Evolutionary conservation across 2,888 invertebrate species (phyloP).

Genomic region (Dicranocentrus wangi): DNA sequence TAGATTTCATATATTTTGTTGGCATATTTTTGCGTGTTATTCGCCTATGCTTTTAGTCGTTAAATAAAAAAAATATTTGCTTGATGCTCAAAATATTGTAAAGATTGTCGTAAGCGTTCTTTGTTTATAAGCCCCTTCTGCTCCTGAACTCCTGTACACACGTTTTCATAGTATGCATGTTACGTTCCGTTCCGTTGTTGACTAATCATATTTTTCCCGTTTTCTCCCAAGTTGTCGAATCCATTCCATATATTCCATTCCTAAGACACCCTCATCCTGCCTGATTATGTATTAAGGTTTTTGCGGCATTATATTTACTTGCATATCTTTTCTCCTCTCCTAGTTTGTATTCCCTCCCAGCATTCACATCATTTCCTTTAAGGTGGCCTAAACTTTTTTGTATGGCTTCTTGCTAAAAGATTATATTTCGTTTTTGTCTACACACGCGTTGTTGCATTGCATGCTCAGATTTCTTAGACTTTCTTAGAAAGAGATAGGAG

Average conservation of each 20-base stretch:
- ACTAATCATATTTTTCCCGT: conserved; percentile 45
- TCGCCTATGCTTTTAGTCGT: not conserved
- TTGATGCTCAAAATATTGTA: not conserved
- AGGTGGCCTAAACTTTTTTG: conserved; percentile 26
- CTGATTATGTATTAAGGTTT: conserved; percentile 56
- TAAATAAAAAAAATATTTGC: not conserved
- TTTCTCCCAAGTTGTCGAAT: not conserved
- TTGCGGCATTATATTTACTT: not conserved
- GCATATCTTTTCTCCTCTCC: too few species aligned
- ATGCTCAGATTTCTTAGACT: conserved; percentile 2
- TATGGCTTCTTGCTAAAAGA: conserved; percentile 35
- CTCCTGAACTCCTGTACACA: not conserved
- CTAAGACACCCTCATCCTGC: conserved; percentile 30
- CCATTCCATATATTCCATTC: not conserved
- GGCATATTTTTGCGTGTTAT: not conserved
- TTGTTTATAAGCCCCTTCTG: not conserved
- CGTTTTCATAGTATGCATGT: too few species aligned
- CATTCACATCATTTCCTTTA: not conserved
- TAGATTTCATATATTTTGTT: not conserved
- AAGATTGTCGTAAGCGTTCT: not conserved
- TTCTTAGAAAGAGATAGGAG: conserved; percentile 34
- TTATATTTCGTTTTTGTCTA: conserved; percentile 38
- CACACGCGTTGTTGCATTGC: too few species aligned
- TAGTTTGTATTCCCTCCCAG: too few species aligned
- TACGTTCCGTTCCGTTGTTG: conserved; percentile 6